A percentile compares a stretch with the other conserved stretches of the same genome.
These are phyloP conservation scores for Caenorhabditis sinica DNA, from an alignment of 2,888 invertebrate species.

Conservation along the genomic window DNA sequence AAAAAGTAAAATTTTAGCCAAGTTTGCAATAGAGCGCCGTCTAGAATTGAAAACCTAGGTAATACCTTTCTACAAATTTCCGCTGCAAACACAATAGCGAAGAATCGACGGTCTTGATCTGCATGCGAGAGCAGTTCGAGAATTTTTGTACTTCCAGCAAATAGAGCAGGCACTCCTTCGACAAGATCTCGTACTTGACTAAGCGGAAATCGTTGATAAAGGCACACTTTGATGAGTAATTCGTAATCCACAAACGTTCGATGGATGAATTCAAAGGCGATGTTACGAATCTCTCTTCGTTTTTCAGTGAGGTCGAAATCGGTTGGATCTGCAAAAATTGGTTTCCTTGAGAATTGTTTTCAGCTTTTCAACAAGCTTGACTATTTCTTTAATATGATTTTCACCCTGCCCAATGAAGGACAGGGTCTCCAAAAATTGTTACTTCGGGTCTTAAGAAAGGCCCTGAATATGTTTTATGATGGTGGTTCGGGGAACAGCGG, in stretches of 20 bases:
- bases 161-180: slow-evolving; percentile 69
- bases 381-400: too few species aligned
- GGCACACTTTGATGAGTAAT: slow-evolving; percentile 62
- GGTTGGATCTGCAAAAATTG: slow-evolving; percentile 35
- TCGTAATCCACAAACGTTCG: slow-evolving; percentile 66
- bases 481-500: background rate
- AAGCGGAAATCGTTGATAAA: slow-evolving; percentile 67
- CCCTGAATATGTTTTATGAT: background rate
- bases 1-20: too few species aligned
- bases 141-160: slow-evolving; percentile 54
- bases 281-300: slow-evolving; percentile 45
- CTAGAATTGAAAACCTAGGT: too few species aligned
- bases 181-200: slow-evolving; percentile 65
- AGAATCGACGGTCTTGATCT: slow-evolving; percentile 66
- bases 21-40: too few species aligned
- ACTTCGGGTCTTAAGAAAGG: background rate
- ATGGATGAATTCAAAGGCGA: slow-evolving; percentile 70
- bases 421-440: slow-evolving; percentile 12
- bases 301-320: slow-evolving; percentile 41
- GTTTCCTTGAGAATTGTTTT: too few species aligned
- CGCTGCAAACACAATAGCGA: slow-evolving; percentile 61
- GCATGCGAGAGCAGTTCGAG: slow-evolving; percentile 61
- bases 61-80: slow-evolving; percentile 68
- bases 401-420: background rate
- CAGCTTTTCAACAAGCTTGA: too few species aligned